Conservation (phyloP, 2,888 invertebrate species). For the Chymomyza caudatula region DNA sequence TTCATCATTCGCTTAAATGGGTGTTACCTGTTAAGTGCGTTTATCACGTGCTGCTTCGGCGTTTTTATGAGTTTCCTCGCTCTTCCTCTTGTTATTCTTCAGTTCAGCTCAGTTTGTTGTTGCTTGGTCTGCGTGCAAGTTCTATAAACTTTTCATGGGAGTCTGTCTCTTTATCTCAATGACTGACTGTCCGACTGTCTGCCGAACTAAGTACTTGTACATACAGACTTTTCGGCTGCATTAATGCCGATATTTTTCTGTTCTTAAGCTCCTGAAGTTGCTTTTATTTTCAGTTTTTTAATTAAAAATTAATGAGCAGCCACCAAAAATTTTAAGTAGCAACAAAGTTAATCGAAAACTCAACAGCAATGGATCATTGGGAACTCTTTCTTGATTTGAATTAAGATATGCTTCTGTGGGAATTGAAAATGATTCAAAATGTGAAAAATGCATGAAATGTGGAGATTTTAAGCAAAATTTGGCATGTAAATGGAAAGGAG, state of each 20-base stretch:
- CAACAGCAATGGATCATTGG: not conserved
- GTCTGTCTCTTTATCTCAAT: no score
- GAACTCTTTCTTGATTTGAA: not conserved
- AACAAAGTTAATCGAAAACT: not conserved
- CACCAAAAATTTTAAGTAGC: not conserved
- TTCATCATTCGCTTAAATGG: constrained; percentile 68
- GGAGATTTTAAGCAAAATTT: no score
- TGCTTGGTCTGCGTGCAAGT: not conserved
- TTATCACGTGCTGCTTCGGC: constrained; percentile 68
- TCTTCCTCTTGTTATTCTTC: not conserved
- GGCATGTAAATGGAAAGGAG: no score
- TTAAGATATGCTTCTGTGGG: no score
- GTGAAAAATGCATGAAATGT: no score
- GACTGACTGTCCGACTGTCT: not conserved
- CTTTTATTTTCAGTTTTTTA: not conserved
- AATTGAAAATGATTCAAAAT: no score
- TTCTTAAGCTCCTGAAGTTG: no score
- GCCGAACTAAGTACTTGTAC: not conserved
- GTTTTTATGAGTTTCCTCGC: constrained; percentile 46
- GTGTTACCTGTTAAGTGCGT: constrained; percentile 74
- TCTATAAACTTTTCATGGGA: not conserved
- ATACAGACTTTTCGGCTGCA: not conserved
- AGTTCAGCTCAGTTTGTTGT: not conserved
- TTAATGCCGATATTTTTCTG: not conserved
- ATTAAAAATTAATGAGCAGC: not conserved